Base-by-base conservation (phyloP, 2,888 invertebrate genomes). In the Hypomecis atomaria region DNA sequence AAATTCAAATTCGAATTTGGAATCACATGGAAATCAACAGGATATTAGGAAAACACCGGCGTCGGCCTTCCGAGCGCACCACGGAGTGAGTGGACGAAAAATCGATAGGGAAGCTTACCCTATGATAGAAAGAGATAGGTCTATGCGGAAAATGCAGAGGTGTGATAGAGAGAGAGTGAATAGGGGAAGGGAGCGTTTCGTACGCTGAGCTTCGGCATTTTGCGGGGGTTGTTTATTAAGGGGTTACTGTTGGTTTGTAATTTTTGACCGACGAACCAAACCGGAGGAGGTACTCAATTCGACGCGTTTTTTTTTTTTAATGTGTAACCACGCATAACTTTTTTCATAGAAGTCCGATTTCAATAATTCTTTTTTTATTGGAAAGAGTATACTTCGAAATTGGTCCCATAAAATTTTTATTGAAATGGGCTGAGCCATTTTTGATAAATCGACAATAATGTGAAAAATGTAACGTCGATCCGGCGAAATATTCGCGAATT, bases 201-300 rank as follows among this genome's bases (percentile, higher is more conserved):
- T 34, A 54, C 62, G 56, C 43, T 62, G 63, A 65, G 64, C 58
- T 44, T 52, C 59, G 60, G 59, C 56, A 62, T 70, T 71, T 45
- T 49, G 63, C 66, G 49, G 47, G 47, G 52, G 67, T 76, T 75
- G 73, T 71, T 67, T 62, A 63, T 66, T 48, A 34, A 49, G 67
- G 50, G 69, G 57, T 42, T 69, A 72, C 72, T 55, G 65, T 65
- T 65, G 66, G 62, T 62, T 56, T 44, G 55, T 57, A 59, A 37
- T 50, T 23, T 23, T n/a, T n/a, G n/a, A n/a, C n/a, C n/a, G n/a
- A n/a, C n/a, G n/a, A n/a, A n/a, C n/a, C n/a, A n/a, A n/a, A n/a
- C n/a, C n/a, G n/a, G n/a, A n/a, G n/a, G n/a, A n/a, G n/a, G n/a
- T n/a, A n/a, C n/a, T n/a, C n/a, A n/a, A n/a, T n/a, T n/a, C n/a